These are phyloP conservation scores for Picathartes gymnocephalus DNA, from an alignment of 2,113 vertebrate genomes.

Conservation along the genomic window DNA sequence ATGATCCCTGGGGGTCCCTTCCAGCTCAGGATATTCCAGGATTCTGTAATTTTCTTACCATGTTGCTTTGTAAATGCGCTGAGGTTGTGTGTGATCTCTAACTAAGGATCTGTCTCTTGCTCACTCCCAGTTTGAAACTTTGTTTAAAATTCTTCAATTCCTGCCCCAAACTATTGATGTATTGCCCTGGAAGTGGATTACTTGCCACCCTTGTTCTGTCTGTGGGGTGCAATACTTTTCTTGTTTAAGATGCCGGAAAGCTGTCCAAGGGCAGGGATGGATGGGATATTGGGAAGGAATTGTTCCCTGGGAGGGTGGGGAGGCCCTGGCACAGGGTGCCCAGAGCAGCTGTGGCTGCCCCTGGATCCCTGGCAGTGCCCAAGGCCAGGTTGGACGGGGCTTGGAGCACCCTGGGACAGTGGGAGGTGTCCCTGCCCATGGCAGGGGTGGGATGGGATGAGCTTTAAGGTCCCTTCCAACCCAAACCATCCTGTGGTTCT, in stretches of 20 bases:
- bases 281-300: neutral
- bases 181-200: neutral
- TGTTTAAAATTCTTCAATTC: neutral
- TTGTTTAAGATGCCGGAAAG: neutral
- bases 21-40: fast-evolving
- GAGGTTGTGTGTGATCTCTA: neutral
- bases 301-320: fast-evolving
- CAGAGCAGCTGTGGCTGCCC: neutral
- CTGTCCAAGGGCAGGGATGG: fast-evolving
- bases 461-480: fast-evolving
- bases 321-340: neutral
- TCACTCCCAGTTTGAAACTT: neutral
- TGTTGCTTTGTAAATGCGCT: neutral
- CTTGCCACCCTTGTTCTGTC: neutral
- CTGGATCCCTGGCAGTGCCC: neutral
- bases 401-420: neutral
- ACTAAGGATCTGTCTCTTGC: neutral
- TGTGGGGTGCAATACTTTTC: neutral
- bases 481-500: neutral
- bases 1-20: neutral
- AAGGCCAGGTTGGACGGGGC: neutral
- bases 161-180: neutral
- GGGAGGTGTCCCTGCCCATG: neutral
- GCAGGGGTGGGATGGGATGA: fast-evolving
- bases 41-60: neutral